Evolutionary conservation across 2,888 invertebrate species (phyloP), one percentile per base, ranked within the genome.

Genomic region (Catocala sponsa): DNA sequence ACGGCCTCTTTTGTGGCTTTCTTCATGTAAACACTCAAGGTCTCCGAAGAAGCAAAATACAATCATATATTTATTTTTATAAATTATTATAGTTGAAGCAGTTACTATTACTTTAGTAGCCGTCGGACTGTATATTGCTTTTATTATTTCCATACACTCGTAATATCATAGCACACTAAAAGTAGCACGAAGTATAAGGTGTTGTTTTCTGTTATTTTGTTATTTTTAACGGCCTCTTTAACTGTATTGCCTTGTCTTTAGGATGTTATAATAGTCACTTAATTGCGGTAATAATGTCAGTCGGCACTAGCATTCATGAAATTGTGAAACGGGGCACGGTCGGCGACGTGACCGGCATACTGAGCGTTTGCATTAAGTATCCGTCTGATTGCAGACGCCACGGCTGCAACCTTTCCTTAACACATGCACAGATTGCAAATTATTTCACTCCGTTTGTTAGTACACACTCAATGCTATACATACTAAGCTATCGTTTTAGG

Each of bases 341-440:
- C 66, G 61, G 55, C 62, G 63, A 87, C 91, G 90, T 90, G 90
- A 85, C 80, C 59, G 43, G 85, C 82, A 87, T 90, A 49, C 61
- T 59, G 65, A 60, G 57, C 58, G 65, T 68, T 68, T 69, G 62
- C 64, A 76, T 78, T 68, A 66, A 63, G 51, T 72, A 75, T 73
- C 73, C 59, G 72, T 69, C 60, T 25, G 70, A 74, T 77, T 80
- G 79, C 74, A 78, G 72, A 76, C 73, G 65, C 68, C 66, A 60
- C 68, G 68, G 33, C 32, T 70, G 78, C 81, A 81, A 80, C 78
- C 78, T 83, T 78, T 76, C 70, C 69, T 79, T 65, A 68, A 71
- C 70, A 59, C 74, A 64, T 59, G 81, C 65, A 65, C 58, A 53
- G 81, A 79, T 76, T 81, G 62, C 75, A 68, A 79, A 76, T 57